Evolutionary conservation across 1,140 invertebrate species (phyloP).

Genomic region (Diploscapter pachys): DNA sequence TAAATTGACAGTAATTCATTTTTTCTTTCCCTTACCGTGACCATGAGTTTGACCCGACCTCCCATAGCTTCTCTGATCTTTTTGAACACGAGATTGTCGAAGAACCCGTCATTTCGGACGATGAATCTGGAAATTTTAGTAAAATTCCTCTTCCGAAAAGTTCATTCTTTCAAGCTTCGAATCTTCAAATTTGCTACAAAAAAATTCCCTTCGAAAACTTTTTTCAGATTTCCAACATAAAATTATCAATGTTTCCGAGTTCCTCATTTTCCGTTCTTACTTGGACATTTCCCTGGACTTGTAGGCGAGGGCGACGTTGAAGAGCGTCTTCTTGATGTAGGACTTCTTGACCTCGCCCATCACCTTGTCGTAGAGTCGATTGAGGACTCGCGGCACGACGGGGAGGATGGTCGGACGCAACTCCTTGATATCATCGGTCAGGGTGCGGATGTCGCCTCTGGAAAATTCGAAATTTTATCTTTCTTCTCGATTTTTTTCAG

Average conservation of each 20-base stretch:
- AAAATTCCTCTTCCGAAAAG: not conserved
- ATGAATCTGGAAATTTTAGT: constrained; percentile 41
- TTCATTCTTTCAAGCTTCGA: not conserved
- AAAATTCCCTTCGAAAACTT: not conserved
- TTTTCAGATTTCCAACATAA: not conserved
- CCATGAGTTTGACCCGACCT: constrained; percentile 81
- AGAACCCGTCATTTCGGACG: constrained; percentile 49
- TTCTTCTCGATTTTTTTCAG: too few relatives aligned
- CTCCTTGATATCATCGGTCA: constrained; percentile 85
- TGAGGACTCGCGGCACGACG: constrained; percentile 85
- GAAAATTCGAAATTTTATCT: too few relatives aligned
- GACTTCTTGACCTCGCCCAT: constrained; percentile 57
- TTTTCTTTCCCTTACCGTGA: constrained; percentile 65
- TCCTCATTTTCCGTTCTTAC: constrained; percentile 17
- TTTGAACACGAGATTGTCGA: constrained; percentile 54
- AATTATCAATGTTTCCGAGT: not conserved
- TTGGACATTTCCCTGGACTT: constrained; percentile 48
- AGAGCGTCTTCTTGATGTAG: constrained; percentile 44
- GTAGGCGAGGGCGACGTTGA: constrained; percentile 46
- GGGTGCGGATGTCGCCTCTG: constrained; percentile 78
- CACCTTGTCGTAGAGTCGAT: constrained; percentile 83
- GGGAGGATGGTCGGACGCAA: constrained; percentile 88
- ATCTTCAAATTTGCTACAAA: too few relatives aligned
- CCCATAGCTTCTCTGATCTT: constrained; percentile 69
- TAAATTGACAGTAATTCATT: too few relatives aligned